phyloP scores from a whole-genome alignment of 2,113 vertebrate species.

The Neoarius graeffei region DNA sequence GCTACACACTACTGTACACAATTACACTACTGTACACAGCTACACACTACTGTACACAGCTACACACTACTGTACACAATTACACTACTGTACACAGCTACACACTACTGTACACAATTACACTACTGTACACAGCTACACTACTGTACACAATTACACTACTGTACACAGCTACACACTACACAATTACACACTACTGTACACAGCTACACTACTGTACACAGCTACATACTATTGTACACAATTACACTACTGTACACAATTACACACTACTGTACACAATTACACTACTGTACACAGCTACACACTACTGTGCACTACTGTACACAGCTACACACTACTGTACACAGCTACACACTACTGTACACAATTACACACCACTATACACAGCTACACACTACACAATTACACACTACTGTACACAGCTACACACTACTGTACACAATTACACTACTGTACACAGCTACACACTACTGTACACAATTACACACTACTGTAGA shows the following conservation, averaged over 20 bases:
- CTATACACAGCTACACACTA: not conserved
- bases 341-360: not conserved
- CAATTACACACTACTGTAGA: not conserved
- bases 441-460: too few species aligned
- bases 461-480: too few species aligned
- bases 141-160: not conserved
- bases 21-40: not conserved
- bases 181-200: not conserved
- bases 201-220: not conserved
- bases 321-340: not conserved
- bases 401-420: too few species aligned
- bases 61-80: not conserved
- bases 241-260: too few species aligned
- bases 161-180: not conserved
- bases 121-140: not conserved
- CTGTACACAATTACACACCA: not conserved
- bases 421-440: not conserved
- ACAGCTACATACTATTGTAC: too few species aligned
- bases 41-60: not conserved
- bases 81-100: not conserved
- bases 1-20: not conserved
- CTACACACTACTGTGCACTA: not conserved
- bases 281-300: not conserved
- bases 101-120: not conserved
- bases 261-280: not conserved